Evolutionary conservation across 2,888 invertebrate species (phyloP).

Genomic region (Megaustenia siamemsis): DNA sequence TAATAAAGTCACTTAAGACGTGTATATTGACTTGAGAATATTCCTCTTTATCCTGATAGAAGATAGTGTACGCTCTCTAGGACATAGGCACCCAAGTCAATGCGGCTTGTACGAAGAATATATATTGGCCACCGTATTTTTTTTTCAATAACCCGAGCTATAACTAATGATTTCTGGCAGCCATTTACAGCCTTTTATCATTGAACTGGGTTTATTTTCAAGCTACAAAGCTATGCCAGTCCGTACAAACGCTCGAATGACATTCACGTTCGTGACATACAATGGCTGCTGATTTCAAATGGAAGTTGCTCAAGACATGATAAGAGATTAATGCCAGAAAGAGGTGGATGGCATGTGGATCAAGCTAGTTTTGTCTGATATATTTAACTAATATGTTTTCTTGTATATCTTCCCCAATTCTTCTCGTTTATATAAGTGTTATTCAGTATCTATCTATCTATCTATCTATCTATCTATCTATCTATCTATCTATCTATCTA

Average conservation of each 20-base stretch:
- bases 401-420: too few species aligned
- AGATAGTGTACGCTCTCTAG: not conserved
- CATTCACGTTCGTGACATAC: not conserved
- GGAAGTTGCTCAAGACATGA: not conserved
- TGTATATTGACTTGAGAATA: slow-evolving; percentile 12
- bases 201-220: slow-evolving; percentile 6
- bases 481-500: not conserved
- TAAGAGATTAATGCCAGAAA: not conserved
- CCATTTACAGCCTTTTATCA: slow-evolving; percentile 5
- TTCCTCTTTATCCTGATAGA: not conserved
- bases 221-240: not conserved
- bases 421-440: too few species aligned
- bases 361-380: not conserved
- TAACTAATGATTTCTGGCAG: slow-evolving; percentile 12
- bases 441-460: not conserved
- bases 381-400: not conserved
- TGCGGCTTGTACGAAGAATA: too few species aligned
- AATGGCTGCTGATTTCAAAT: not conserved
- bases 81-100: not conserved
- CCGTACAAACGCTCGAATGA: not conserved
- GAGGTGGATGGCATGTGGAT: not conserved
- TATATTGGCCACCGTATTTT: too few species aligned
- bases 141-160: not conserved
- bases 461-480: not conserved
- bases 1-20: slow-evolving; percentile 32